A percentile compares a stretch with the other conserved stretches of the same genome.
phyloP scores from a whole-genome alignment of 92 coral and sea anemone genomes.

The Pocillopora grandis region DNA sequence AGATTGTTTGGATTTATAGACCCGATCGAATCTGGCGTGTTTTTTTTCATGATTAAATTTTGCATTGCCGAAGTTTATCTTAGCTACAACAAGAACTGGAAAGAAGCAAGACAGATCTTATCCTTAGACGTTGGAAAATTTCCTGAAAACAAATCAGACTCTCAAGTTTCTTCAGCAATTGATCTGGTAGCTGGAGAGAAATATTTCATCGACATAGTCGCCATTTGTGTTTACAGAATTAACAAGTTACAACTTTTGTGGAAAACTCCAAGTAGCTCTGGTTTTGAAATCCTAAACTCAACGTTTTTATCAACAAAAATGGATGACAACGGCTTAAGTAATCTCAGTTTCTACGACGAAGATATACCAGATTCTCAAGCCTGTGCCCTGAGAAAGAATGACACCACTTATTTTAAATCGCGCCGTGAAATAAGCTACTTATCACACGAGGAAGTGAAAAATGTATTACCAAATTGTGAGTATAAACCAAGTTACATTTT shows the following conservation, averaged over 20 bases:
- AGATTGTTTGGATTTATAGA: constrained; percentile 56
- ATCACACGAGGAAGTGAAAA: constrained; percentile 40
- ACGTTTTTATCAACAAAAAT: background rate
- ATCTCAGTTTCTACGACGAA: constrained; percentile 14
- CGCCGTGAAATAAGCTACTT: constrained; percentile 25
- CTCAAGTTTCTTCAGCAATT: background rate
- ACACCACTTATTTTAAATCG: background rate
- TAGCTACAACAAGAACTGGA: constrained; percentile 4
- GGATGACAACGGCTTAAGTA: constrained; percentile 2
- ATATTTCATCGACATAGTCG: constrained; percentile 51
- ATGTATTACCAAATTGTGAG: constrained; percentile 48
- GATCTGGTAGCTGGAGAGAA: constrained; percentile 25
- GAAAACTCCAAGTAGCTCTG: constrained; percentile 41
- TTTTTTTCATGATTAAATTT: constrained; percentile 37
- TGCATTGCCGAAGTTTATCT: constrained; percentile 47
- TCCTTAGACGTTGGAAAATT: constrained; percentile 12
- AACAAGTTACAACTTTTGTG: constrained; percentile 48
- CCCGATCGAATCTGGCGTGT: constrained; percentile 50
- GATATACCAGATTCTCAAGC: constrained; percentile 17
- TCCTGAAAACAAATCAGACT: background rate
- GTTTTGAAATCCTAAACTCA: constrained; percentile 24
- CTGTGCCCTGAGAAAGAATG: constrained; percentile 22
- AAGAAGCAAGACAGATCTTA: constrained; percentile 7
- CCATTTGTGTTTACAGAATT: background rate
- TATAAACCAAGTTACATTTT: constrained; percentile 63